Conservation (phyloP, 2,113 vertebrate genomes). For the Accipiter virgatus region DNA sequence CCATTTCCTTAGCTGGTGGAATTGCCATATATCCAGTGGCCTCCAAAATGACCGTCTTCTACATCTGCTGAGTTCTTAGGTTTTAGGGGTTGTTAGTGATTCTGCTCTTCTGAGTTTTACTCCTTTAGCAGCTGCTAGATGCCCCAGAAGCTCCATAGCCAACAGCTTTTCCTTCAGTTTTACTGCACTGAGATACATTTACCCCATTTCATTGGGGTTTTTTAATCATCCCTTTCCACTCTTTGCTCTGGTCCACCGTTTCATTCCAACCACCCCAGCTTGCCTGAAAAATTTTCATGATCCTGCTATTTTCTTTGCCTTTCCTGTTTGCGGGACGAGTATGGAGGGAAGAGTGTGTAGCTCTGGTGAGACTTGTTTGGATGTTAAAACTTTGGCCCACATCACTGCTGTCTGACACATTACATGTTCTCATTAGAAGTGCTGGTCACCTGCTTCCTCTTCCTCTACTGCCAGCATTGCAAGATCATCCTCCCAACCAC, state of each 20-base stretch:
- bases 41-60: background rate
- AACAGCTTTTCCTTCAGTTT: background rate
- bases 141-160: background rate
- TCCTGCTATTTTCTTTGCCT: background rate
- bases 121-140: background rate
- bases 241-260: background rate
- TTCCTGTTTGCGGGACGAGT: background rate
- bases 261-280: background rate
- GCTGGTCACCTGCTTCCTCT: slow-evolving; percentile 15
- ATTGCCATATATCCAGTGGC: background rate
- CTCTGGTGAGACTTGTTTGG: background rate
- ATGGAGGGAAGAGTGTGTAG: background rate
- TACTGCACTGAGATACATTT: background rate
- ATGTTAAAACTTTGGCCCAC: background rate
- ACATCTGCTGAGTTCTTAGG: background rate
- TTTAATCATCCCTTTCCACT: background rate
- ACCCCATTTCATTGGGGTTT: background rate
- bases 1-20: background rate
- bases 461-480: background rate
- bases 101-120: background rate
- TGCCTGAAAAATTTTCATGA: background rate
- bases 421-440: background rate
- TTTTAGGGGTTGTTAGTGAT: background rate
- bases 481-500: background rate
- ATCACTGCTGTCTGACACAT: background rate